Conservation (phyloP, 2,113 vertebrate species). For the Megaleporinus macrocephalus region DNA sequence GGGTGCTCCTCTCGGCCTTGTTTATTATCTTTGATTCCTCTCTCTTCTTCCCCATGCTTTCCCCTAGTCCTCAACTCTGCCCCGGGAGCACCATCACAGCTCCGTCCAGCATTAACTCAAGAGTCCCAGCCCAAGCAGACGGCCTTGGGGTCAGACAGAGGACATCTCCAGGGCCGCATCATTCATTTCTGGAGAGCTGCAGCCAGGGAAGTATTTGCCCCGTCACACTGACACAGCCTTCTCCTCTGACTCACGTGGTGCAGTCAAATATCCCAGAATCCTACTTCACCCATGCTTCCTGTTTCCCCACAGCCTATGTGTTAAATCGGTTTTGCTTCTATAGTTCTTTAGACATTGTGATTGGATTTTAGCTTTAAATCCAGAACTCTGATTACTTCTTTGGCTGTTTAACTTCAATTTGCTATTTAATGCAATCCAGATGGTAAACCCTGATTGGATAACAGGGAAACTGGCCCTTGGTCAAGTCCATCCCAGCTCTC, state of each 20-base stretch:
- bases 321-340: conserved; percentile 8
- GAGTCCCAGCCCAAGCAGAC: conserved; percentile 37
- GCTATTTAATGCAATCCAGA: conserved; percentile 1
- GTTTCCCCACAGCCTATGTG: background rate
- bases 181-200: conserved; percentile 38
- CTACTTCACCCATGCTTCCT: background rate
- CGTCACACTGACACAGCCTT: conserved; percentile 36
- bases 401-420: background rate
- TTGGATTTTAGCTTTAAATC: conserved; percentile 4
- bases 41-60: conserved; percentile 32
- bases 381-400: background rate
- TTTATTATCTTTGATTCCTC: conserved; percentile 51
- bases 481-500: background rate
- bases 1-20: conserved; percentile 14
- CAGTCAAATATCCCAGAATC: background rate
- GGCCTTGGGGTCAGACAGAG: conserved; percentile 32
- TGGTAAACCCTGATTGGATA: background rate
- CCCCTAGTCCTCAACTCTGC: conserved; percentile 35
- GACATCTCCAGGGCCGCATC: conserved; percentile 33
- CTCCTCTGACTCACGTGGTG: conserved; percentile 26
- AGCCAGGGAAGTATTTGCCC: conserved; percentile 32
- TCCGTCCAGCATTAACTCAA: conserved; percentile 46
- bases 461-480: conserved; percentile 1
- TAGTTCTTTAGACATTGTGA: background rate
- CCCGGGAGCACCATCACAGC: conserved; percentile 43